Percentiles rank a stretch among this genome's conserved stretches.
phyloP scores from a whole-genome alignment of 2,888 invertebrate species.

The Ischnus inquisitorius region DNA sequence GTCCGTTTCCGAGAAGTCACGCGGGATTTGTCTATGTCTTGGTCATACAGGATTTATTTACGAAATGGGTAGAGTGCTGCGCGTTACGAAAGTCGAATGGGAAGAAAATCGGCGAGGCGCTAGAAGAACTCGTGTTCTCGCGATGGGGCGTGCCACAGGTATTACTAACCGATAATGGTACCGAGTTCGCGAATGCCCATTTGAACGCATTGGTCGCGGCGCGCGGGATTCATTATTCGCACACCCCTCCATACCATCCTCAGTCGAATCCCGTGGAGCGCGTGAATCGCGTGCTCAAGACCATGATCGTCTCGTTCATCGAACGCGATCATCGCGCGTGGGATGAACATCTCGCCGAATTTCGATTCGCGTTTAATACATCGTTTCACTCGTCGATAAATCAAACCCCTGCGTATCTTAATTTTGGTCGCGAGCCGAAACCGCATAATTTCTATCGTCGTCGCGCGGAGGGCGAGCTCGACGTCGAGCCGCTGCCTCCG shows the following conservation, averaged over 20 bases:
- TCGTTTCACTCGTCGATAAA: constrained; percentile 64
- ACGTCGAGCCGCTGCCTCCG: background rate
- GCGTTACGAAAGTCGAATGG: constrained; percentile 68
- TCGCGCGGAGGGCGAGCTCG: background rate
- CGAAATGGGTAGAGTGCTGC: constrained; percentile 64
- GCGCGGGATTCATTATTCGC: constrained; percentile 53
- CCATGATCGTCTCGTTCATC: constrained; percentile 74
- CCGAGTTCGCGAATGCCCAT: constrained; percentile 62
- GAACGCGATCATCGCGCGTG: constrained; percentile 71
- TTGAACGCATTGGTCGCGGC: constrained; percentile 47
- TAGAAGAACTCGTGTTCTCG: constrained; percentile 67
- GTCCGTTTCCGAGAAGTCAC: constrained; percentile 64
- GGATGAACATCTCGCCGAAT: constrained; percentile 70
- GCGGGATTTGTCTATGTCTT: constrained; percentile 61
- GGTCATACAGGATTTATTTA: constrained; percentile 71
- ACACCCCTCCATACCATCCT: constrained; percentile 67
- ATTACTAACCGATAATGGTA: constrained; percentile 72
- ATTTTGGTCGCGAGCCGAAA: constrained; percentile 59
- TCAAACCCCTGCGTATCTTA: constrained; percentile 66
- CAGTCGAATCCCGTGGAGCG: constrained; percentile 70
- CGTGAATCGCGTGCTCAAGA: constrained; percentile 72
- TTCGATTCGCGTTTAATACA: constrained; percentile 71
- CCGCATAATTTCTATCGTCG: constrained; percentile 40
- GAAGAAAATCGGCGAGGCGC: constrained; percentile 30
- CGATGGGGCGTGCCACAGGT: constrained; percentile 67